Evolutionary conservation across 1,140 invertebrate genomes (phyloP).

Genomic region (Probaryconus sp.): DNA sequence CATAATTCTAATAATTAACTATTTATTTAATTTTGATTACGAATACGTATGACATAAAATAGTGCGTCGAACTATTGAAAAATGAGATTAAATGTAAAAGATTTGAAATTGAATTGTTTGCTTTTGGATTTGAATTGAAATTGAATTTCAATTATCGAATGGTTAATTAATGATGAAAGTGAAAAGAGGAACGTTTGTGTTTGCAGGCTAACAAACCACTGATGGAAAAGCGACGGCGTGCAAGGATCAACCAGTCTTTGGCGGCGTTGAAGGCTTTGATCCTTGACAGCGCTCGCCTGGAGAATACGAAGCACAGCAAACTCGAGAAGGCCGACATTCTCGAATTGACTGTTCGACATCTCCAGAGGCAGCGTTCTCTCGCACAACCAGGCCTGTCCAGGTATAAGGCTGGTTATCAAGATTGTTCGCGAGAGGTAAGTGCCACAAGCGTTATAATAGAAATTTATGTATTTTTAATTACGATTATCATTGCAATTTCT

Average conservation of each 20-base stretch:
- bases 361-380: conserved; percentile 85
- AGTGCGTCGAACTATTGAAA: not conserved
- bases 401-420: conserved; percentile 87
- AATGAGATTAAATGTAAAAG: not conserved
- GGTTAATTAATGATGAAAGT: not conserved
- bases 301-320: conserved; percentile 86
- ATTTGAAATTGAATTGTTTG: conserved; percentile 1
- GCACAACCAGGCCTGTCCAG: conserved; percentile 80
- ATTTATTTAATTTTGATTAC: too few species aligned
- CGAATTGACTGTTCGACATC: conserved; percentile 92
- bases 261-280: conserved; percentile 91
- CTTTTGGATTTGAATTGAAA: not conserved
- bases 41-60: not conserved
- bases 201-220: conserved; percentile 91
- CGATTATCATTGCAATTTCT: not conserved
- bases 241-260: conserved; percentile 92
- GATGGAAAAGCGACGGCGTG: conserved; percentile 93
- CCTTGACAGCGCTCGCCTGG: conserved; percentile 84
- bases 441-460: conserved; percentile 3
- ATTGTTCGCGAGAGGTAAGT: conserved; percentile 87
- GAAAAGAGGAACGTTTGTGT: conserved; percentile 6
- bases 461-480: too few species aligned
- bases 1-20: too few species aligned
- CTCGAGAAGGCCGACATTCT: conserved; percentile 96
- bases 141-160: conserved; percentile 7